These are phyloP conservation scores for Enchytraeus crypticus DNA, from an alignment of 2,888 invertebrate genomes.

Conservation along the genomic window DNA sequence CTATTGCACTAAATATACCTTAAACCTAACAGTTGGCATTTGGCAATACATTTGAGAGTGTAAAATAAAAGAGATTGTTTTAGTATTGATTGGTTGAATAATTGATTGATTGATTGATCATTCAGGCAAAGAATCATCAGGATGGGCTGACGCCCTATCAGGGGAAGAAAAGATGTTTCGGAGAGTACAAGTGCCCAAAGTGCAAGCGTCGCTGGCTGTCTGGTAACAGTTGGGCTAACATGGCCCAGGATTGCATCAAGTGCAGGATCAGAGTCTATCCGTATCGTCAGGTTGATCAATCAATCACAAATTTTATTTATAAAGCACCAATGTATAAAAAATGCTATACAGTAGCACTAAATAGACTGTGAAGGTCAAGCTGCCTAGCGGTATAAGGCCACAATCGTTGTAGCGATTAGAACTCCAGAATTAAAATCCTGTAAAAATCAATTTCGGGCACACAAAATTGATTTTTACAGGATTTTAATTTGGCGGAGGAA, in stretches of 20 bases:
- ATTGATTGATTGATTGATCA: neutral
- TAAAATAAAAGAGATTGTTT: neutral
- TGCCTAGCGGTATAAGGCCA: too few species aligned
- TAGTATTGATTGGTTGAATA: neutral
- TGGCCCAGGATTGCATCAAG: conserved; percentile 81
- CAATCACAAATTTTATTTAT: neutral
- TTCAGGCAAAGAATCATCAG: neutral
- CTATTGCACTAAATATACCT: too few species aligned
- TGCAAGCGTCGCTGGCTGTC: conserved; percentile 89
- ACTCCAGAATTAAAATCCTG: too few species aligned
- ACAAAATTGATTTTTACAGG: too few species aligned
- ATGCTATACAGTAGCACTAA: too few species aligned
- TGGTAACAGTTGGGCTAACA: conserved; percentile 83
- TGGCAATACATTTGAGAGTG: neutral
- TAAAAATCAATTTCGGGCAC: too few species aligned
- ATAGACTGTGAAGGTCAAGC: too few species aligned
- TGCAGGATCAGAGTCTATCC: conserved; percentile 79
- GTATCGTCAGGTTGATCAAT: conserved; percentile 50
- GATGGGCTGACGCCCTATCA: conserved; percentile 66
- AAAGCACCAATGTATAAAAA: neutral
- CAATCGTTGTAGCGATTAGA: too few species aligned
- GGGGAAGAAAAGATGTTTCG: conserved; percentile 81
- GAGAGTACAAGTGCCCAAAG: conserved; percentile 80
- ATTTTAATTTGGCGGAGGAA: too few species aligned
- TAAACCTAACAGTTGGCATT: neutral